phyloP scores from a whole-genome alignment of 2,888 invertebrate genomes.

The Tineola bisselliella region DNA sequence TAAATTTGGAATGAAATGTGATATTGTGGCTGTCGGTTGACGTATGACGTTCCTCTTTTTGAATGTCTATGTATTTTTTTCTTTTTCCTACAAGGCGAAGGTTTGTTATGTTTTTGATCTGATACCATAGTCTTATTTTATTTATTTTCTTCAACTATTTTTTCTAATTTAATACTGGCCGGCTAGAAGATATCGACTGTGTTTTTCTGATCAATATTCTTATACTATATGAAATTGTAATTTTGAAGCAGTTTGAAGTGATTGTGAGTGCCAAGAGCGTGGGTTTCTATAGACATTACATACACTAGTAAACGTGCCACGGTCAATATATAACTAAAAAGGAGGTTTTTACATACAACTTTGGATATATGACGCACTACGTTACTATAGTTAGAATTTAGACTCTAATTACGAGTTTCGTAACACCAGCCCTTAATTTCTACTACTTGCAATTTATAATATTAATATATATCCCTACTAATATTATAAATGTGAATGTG shows the following conservation, averaged over 20 bases:
- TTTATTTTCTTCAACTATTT: neutral
- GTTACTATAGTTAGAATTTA: too few species aligned
- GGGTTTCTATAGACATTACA: neutral
- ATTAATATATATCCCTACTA: too few species aligned
- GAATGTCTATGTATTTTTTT: conserved; percentile 23
- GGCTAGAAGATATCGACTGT: too few species aligned
- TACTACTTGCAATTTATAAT: too few species aligned
- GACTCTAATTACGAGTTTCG: too few species aligned
- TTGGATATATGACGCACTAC: neutral
- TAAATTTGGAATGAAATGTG: conserved; percentile 52
- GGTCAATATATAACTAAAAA: conserved; percentile 36
- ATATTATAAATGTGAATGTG: too few species aligned
- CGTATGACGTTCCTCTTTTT: conserved; percentile 33
- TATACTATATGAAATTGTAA: too few species aligned
- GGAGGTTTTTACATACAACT: conserved; percentile 22
- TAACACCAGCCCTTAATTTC: too few species aligned
- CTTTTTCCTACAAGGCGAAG: neutral
- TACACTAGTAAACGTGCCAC: conserved; percentile 21
- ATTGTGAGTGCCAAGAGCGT: conserved; percentile 40
- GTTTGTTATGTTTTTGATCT: neutral
- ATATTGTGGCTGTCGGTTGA: conserved; percentile 44
- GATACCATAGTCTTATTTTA: neutral
- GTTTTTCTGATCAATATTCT: too few species aligned
- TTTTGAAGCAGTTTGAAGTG: neutral
- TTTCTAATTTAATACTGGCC: neutral